phyloP scores from a whole-genome alignment of 2,888 invertebrate genomes.

The Cheilosia variabilis region DNA sequence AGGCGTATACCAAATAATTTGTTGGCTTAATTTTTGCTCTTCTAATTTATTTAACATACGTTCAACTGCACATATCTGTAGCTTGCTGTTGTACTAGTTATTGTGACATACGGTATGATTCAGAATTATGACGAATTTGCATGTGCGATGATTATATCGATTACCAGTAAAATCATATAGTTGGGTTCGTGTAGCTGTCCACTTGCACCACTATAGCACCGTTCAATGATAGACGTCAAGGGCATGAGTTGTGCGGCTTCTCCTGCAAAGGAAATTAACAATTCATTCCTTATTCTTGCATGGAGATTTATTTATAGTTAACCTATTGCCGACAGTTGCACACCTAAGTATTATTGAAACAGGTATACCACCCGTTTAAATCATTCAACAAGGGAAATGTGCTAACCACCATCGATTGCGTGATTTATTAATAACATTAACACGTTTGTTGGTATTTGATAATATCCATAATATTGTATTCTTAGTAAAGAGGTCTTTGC shows the following conservation, averaged over 20 bases:
- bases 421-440: no score
- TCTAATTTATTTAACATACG: not conserved
- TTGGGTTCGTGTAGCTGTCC: not conserved
- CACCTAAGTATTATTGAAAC: no score
- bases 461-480: no score
- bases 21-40: not conserved
- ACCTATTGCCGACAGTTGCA: no score
- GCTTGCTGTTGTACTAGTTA: not conserved
- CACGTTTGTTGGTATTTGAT: no score
- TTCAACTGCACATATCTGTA: no score
- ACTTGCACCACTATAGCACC: not conserved
- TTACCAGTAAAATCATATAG: not conserved
- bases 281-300: not conserved
- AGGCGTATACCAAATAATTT: not conserved
- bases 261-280: conserved; percentile 15
- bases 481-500: no score
- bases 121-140: not conserved
- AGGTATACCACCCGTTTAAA: no score
- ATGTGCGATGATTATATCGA: conserved; percentile 13
- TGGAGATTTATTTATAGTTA: not conserved
- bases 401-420: no score
- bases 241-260: conserved; percentile 17
- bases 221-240: conserved; percentile 8
- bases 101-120: conserved; percentile 2
- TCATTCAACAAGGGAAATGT: no score